Evolutionary conservation across 2,113 vertebrate species (phyloP).

Genomic region (Diadophis punctatus): DNA sequence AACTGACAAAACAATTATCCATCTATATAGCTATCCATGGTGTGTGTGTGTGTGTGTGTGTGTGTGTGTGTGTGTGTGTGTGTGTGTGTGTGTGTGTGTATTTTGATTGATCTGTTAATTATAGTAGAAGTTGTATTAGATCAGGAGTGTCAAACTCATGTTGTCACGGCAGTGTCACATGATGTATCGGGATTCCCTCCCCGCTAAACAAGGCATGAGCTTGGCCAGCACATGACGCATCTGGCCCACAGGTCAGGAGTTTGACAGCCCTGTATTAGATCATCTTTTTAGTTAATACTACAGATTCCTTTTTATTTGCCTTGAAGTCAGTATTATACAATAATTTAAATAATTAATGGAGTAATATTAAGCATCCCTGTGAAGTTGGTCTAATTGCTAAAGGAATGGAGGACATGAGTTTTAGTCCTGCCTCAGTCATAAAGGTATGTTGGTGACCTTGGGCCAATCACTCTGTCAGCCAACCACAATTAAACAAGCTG

Average conservation of each 20-base stretch:
- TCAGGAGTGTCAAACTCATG: too few species aligned
- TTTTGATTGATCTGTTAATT: not conserved
- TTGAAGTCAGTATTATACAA: not conserved
- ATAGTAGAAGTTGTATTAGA: not conserved
- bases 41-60: too few species aligned
- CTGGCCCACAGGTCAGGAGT: too few species aligned
- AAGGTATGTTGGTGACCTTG: not conserved
- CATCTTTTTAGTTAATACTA: not conserved
- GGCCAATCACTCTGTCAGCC: not conserved
- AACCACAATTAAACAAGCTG: not conserved
- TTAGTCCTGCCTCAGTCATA: not conserved
- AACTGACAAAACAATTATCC: not conserved
- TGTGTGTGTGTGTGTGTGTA: too few species aligned
- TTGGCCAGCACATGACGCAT: too few species aligned
- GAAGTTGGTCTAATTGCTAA: not conserved
- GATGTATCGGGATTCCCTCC: too few species aligned
- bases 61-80: too few species aligned
- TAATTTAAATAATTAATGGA: not conserved
- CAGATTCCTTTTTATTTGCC: not conserved
- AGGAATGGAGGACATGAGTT: not conserved
- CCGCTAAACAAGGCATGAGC: rapidly evolving
- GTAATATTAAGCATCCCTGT: not conserved
- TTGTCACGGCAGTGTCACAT: too few species aligned
- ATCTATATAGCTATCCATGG: not conserved
- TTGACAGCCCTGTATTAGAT: not conserved